Percentiles rank a stretch among this genome's conserved stretches.
Conservation (phyloP, 2,797 vertebrate species). For the Neosilurus mollespiculum region DNA sequence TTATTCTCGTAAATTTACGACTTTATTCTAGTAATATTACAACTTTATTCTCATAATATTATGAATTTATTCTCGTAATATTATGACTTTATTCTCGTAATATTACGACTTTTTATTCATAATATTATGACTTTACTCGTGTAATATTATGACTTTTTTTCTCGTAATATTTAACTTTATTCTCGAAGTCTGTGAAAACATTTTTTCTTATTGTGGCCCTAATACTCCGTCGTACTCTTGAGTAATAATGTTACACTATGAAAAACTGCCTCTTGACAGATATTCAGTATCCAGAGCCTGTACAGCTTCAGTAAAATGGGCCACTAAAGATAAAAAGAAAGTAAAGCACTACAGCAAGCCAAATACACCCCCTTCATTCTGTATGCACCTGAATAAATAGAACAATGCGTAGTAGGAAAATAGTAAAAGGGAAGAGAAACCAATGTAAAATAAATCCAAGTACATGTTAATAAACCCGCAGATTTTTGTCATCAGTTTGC, state of each 20-base stretch:
- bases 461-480: background rate
- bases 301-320: conserved; percentile 21
- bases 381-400: background rate
- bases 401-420: background rate
- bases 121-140: too few species aligned
- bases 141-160: too few species aligned
- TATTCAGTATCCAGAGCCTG: background rate
- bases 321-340: conserved; percentile 10
- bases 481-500: background rate
- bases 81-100: too few species aligned
- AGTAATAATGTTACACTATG: background rate
- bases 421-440: background rate
- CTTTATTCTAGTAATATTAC: too few species aligned
- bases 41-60: too few species aligned
- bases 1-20: too few species aligned
- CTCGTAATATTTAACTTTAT: too few species aligned
- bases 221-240: background rate
- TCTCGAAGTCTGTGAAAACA: too few species aligned
- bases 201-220: too few species aligned
- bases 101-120: too few species aligned
- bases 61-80: too few species aligned
- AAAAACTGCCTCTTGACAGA: conserved; percentile 21
- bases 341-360: conserved; percentile 6
- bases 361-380: background rate
- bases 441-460: background rate